Base-by-base conservation (phyloP, 1,140 invertebrate species). In the Grapholita molesta region DNA sequence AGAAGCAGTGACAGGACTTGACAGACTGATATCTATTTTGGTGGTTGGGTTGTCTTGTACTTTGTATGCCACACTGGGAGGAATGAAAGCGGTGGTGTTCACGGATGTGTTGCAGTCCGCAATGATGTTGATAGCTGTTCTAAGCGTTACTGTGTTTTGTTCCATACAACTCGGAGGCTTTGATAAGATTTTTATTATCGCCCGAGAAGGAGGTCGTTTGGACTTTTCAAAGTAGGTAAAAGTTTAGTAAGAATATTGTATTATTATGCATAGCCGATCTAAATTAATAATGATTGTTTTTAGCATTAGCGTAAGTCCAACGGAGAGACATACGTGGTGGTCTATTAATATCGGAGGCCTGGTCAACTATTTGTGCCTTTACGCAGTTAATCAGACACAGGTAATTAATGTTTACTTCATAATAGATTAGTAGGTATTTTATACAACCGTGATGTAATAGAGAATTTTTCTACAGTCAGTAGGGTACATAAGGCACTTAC, bases 61-160 rank as follows among this genome's bases (percentile, higher is more conserved):
- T 11, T 97, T 98, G 82, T 99, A 99, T 86, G 97, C 98, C 0
- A 96, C 97, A 5, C 86, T 98, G 94, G 98, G 98, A 52, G 98
- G 98, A 1, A 97, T 99, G 94, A 98, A 98, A 90, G 97, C 98
- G 4, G 97, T 99, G 0, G 95, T 99, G 75, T 97, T 97, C 93
- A 97, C 98, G 0, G 98, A 99, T 86, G 95, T 97, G 0, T 96
- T 99, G 74, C 98, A 97, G 77, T 97, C 97, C 0, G 90, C 98
- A 15, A 86, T 98, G 1, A 93, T 96, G 55, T 95, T 98, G n/a
- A 89, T 95, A 0, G 93, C 95, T 1, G 93, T 96, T 71, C 95
- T 96, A 73, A 94, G 95, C 79, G 94, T 98, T 1, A 95, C 97
- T 24, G 93, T 95, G n/a, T 95, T 94, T 80, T 97, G 97, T 0